A percentile compares a stretch with the other conserved stretches of the same genome.
phyloP scores from a whole-genome alignment of 2,797 vertebrate genomes.

The Sternotherus odoratus region DNA sequence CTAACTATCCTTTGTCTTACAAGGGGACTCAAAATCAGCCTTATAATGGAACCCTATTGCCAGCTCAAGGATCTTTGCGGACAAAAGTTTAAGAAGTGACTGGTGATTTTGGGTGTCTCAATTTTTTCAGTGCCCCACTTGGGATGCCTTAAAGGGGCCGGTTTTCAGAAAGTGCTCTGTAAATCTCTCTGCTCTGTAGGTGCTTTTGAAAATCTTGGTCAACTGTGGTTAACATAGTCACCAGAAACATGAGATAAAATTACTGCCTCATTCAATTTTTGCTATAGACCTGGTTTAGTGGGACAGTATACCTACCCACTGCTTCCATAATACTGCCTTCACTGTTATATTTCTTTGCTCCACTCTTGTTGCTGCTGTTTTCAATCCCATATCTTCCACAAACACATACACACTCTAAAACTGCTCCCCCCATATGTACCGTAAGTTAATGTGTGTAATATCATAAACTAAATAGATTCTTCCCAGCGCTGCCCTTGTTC shows the following conservation, averaged over 20 bases:
- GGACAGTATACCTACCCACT: not conserved
- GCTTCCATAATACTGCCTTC: not conserved
- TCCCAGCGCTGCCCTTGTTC: not conserved
- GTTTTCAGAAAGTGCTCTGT: not conserved
- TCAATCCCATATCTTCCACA: not conserved
- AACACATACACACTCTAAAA: not conserved
- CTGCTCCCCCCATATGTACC: too few species aligned
- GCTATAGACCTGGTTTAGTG: not conserved
- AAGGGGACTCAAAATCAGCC: conserved; percentile 3
- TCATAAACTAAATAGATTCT: not conserved
- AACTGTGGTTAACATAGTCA: not conserved
- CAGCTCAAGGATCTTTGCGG: not conserved
- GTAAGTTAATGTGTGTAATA: not conserved
- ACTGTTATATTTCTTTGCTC: not conserved
- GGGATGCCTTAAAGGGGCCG: not conserved
- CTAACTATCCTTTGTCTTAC: conserved; percentile 29
- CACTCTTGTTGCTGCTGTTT: not conserved
- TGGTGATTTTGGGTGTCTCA: not conserved
- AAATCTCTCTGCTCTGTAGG: not conserved
- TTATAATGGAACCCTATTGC: conserved; percentile 22
- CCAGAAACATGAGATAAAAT: not conserved
- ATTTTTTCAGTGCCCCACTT: not conserved
- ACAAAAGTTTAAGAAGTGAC: not conserved
- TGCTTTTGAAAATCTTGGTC: not conserved
- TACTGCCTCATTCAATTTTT: not conserved